Percentiles rank a stretch among this genome's conserved stretches.
Conservation (phyloP, 2,888 invertebrate species). For the Drosophila kokeensis region DNA sequence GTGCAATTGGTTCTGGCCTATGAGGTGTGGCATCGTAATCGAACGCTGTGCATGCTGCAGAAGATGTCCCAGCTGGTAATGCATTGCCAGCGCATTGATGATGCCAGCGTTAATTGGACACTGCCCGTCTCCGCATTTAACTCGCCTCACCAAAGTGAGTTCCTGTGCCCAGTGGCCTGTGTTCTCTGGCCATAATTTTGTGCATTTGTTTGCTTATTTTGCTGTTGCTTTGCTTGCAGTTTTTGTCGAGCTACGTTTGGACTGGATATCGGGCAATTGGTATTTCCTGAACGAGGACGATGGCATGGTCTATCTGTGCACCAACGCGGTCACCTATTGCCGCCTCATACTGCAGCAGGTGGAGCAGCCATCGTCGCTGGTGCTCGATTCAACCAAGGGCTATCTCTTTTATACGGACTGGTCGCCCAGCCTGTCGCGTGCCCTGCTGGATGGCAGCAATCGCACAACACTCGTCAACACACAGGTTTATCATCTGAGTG, state of each 20-base stretch:
- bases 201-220: slow-evolving; percentile 36
- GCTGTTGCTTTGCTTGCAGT: slow-evolving; percentile 85
- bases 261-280: slow-evolving; percentile 95
- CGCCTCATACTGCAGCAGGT: slow-evolving; percentile 89
- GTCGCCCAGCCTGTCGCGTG: slow-evolving; percentile 88
- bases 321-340: slow-evolving; percentile 88
- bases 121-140: slow-evolving; percentile 88
- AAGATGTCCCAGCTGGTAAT: slow-evolving; percentile 85
- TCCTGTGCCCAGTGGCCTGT: background rate
- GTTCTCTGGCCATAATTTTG: slow-evolving; percentile 37
- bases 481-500: slow-evolving; percentile 92
- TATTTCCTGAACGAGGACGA: slow-evolving; percentile 91
- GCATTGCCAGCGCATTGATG: slow-evolving; percentile 89
- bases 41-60: slow-evolving; percentile 90
- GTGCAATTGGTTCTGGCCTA: slow-evolving; percentile 85
- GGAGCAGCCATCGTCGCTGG: slow-evolving; percentile 90
- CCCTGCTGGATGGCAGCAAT: slow-evolving; percentile 88
- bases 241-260: slow-evolving; percentile 91
- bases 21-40: slow-evolving; percentile 89
- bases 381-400: slow-evolving; percentile 91
- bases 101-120: slow-evolving; percentile 87
- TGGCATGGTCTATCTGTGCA: slow-evolving; percentile 90
- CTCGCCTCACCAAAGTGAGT: slow-evolving; percentile 88
- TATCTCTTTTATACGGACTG: slow-evolving; percentile 92
- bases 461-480: slow-evolving; percentile 87